Conservation (phyloP, 2,888 invertebrate genomes). For the Cosmia trapezina region DNA sequence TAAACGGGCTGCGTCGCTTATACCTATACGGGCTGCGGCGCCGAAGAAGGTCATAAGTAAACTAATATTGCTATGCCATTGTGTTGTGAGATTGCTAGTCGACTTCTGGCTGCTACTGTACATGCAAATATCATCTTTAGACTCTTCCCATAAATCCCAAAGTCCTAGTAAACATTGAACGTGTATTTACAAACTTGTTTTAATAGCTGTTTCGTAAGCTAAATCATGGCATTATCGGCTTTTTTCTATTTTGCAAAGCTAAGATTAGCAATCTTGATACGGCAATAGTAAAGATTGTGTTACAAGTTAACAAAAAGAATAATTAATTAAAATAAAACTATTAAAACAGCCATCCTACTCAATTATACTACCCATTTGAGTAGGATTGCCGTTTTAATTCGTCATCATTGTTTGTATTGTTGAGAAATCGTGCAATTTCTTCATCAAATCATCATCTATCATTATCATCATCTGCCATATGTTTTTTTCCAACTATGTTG, state of each 20-base stretch:
- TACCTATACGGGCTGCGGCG: no score
- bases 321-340: background rate
- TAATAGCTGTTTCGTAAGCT: conserved; percentile 65
- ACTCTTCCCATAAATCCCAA: background rate
- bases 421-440: conserved; percentile 13
- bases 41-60: no score
- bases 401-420: conserved; percentile 24
- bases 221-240: conserved; percentile 61
- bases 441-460: background rate
- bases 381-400: conserved; percentile 9
- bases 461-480: no score
- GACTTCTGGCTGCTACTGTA: no score
- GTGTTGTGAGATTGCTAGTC: no score
- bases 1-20: no score
- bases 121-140: conserved; percentile 30
- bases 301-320: conserved; percentile 47
- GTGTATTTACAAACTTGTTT: conserved; percentile 47
- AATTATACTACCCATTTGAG: conserved; percentile 6
- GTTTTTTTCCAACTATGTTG: no score
- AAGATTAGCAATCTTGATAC: conserved; percentile 66
- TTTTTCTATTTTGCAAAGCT: conserved; percentile 63
- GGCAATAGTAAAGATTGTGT: conserved; percentile 57
- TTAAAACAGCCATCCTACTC: no score
- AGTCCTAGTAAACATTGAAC: conserved; percentile 10
- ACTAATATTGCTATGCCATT: no score